Conservation (phyloP, 2,888 invertebrate species). For the Tetragonula carbonaria region DNA sequence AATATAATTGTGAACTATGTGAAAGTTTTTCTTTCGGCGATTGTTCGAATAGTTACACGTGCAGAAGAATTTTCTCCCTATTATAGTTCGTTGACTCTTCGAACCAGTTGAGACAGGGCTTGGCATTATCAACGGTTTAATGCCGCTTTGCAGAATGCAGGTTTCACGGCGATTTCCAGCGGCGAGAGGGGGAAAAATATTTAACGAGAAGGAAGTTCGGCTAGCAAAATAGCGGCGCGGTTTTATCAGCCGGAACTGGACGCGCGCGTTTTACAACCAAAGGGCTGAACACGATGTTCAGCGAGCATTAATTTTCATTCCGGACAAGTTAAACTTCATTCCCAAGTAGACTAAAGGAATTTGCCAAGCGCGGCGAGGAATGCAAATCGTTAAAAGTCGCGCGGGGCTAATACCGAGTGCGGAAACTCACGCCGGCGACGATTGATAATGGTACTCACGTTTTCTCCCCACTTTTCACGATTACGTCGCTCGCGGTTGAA, state of each 20-base stretch:
- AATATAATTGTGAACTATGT: too few species aligned
- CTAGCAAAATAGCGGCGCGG: not conserved
- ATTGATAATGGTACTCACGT: not conserved
- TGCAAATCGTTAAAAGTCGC: slow-evolving; percentile 74
- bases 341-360: slow-evolving; percentile 1
- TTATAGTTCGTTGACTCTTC: slow-evolving; percentile 3
- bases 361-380: slow-evolving; percentile 54
- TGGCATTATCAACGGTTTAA: not conserved
- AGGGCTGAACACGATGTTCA: not conserved
- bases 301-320: slow-evolving; percentile 41
- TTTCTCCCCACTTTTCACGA: too few species aligned
- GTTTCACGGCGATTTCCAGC: not conserved
- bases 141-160: not conserved
- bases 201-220: slow-evolving; percentile 12
- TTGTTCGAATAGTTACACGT: too few species aligned
- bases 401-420: slow-evolving; percentile 74
- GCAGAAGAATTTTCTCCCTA: too few species aligned
- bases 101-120: not conserved
- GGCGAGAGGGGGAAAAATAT: slow-evolving; percentile 11
- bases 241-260: slow-evolving; percentile 23
- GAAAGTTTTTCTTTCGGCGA: too few species aligned
- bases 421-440: slow-evolving; percentile 16
- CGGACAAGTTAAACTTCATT: slow-evolving; percentile 9
- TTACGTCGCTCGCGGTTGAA: not conserved
- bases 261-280: not conserved